Conservation (phyloP, 1,140 invertebrate genomes). For the Battus philenor region DNA sequence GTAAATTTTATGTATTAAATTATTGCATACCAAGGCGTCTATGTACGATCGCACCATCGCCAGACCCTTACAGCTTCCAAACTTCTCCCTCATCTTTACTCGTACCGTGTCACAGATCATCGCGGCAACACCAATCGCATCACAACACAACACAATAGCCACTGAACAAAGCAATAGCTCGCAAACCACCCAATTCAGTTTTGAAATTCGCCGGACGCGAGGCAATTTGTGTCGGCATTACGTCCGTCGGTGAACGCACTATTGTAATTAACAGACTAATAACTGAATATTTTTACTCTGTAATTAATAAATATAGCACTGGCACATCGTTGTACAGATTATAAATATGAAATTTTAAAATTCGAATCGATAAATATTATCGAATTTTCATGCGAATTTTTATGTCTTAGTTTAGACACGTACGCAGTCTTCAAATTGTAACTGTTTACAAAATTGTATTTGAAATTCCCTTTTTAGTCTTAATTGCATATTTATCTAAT, state of each 20-base stretch:
- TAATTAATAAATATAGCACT: not conserved
- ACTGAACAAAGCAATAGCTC: constrained; percentile 26
- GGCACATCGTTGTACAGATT: too few species aligned
- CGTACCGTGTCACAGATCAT: constrained; percentile 58
- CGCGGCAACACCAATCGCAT: constrained; percentile 21
- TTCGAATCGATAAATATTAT: too few species aligned
- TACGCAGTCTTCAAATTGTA: not conserved
- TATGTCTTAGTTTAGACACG: too few species aligned
- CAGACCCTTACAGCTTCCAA: constrained; percentile 54
- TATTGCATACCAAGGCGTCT: constrained; percentile 53
- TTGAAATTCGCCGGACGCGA: constrained; percentile 59
- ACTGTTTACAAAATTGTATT: constrained; percentile 32
- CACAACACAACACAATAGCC: constrained; percentile 29
- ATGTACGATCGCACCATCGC: constrained; percentile 54
- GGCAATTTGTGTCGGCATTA: constrained; percentile 36
- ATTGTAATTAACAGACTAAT: constrained; percentile 9
- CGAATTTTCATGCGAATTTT: constrained; percentile 7
- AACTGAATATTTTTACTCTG: constrained; percentile 4
- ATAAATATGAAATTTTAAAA: not conserved
- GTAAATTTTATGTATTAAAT: too few species aligned
- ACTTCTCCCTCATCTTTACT: constrained; percentile 57
- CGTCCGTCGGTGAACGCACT: constrained; percentile 18
- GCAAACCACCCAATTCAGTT: constrained; percentile 40
- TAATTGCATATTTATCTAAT: constrained; percentile 63
- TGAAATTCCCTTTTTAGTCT: constrained; percentile 29